These are phyloP conservation scores for Cairina moschata DNA, from an alignment of 2,113 vertebrate genomes.

Conservation along the genomic window DNA sequence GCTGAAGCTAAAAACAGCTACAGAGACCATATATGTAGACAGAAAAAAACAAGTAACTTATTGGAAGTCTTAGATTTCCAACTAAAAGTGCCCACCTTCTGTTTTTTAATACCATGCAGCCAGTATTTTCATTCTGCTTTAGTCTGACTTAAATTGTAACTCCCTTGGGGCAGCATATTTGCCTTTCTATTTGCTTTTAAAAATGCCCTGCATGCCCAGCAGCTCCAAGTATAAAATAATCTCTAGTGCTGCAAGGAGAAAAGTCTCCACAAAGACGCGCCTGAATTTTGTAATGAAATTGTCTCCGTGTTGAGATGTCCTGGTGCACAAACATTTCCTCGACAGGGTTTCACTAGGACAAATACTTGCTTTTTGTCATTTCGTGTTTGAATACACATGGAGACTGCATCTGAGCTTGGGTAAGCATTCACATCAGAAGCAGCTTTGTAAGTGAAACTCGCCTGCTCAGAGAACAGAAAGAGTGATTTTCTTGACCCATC, in stretches of 20 bases:
- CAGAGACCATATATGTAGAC: not conserved
- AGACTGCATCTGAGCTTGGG: conserved; percentile 9
- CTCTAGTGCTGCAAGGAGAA: conserved; percentile 1
- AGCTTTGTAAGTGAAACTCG: conserved; percentile 25
- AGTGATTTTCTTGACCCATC: conserved; percentile 47
- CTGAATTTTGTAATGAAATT: conserved; percentile 38
- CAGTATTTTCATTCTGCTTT: conserved; percentile 20
- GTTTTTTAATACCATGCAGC: not conserved
- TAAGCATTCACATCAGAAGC: conserved; percentile 26
- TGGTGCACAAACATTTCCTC: not conserved
- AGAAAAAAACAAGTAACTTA: not conserved
- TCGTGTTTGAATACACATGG: not conserved
- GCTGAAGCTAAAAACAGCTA: not conserved
- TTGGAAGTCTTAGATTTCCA: not conserved
- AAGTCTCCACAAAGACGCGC: not conserved
- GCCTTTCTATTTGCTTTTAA: conserved; percentile 39
- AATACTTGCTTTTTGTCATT: not conserved
- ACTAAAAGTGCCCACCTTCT: conserved; percentile 28
- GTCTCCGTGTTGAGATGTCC: not conserved
- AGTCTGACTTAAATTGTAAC: conserved; percentile 29
- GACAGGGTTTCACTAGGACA: not conserved
- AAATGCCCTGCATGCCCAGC: conserved; percentile 9
- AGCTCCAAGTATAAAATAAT: conserved; percentile 30
- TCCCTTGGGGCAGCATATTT: not conserved
- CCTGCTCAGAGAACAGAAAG: conserved; percentile 17